Conservation (phyloP, 2,113 vertebrate genomes). For the Megaptera novaeangliae region DNA sequence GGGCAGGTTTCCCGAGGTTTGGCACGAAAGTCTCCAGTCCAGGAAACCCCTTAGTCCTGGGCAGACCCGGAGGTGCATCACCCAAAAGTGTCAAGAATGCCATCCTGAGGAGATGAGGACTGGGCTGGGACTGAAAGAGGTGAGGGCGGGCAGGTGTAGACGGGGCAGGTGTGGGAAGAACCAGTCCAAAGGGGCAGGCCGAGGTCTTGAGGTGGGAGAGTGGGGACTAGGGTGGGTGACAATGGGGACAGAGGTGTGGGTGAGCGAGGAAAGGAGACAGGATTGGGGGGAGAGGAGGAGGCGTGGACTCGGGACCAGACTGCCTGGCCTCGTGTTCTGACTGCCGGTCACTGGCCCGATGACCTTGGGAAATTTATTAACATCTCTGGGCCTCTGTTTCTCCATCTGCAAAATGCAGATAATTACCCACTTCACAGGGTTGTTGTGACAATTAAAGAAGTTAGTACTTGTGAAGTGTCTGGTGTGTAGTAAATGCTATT, state of each 20-base stretch:
- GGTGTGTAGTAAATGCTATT: not conserved
- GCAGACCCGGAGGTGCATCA: not conserved
- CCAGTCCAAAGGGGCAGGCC: accelerated
- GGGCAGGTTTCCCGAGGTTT: not conserved
- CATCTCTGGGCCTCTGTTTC: not conserved
- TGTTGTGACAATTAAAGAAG: not conserved
- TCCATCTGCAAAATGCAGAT: not conserved
- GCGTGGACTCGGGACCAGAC: no score
- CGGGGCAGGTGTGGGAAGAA: not conserved
- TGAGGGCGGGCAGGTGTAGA: no score
- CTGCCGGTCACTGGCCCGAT: no score
- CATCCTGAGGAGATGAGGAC: not conserved
- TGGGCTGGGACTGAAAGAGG: not conserved
- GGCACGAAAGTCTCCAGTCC: not conserved
- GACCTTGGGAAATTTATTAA: not conserved
- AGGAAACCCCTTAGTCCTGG: not conserved
- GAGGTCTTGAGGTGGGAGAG: not conserved
- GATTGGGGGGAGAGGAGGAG: accelerated
- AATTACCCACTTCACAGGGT: not conserved
- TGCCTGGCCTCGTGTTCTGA: not conserved
- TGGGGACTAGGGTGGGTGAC: not conserved
- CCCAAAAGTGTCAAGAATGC: not conserved
- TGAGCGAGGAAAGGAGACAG: accelerated
- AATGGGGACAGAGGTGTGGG: not conserved
- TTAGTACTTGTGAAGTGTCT: not conserved